Conservation (phyloP, 1,140 invertebrate species). For the Zaprionus africanus region DNA sequence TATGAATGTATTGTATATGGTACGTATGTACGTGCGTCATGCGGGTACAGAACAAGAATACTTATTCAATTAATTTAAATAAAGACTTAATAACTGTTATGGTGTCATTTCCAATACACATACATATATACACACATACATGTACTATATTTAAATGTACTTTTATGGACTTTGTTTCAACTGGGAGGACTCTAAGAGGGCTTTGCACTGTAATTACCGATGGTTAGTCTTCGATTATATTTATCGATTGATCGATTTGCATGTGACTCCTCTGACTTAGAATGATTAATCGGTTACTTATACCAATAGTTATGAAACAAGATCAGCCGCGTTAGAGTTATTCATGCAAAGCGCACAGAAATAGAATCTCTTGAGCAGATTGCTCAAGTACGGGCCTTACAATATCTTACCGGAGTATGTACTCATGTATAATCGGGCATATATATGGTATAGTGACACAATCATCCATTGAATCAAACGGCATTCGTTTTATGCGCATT, state of each 20-base stretch:
- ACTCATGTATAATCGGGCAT: neutral
- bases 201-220: neutral
- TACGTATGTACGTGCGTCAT: neutral
- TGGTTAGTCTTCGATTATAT: neutral
- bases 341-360: neutral
- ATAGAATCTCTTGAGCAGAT: neutral
- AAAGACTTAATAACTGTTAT: slow-evolving; percentile 80
- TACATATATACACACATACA: neutral
- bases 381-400: neutral
- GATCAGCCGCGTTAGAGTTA: neutral
- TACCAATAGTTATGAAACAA: neutral
- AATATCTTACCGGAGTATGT: neutral
- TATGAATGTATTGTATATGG: neutral
- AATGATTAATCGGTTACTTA: neutral
- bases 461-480: slow-evolving; percentile 29
- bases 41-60: slow-evolving; percentile 16
- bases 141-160: slow-evolving; percentile 1
- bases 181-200: neutral
- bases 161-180: neutral
- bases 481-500: slow-evolving; percentile 15
- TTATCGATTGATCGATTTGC: neutral
- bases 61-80: slow-evolving; percentile 78
- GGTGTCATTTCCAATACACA: slow-evolving; percentile 45
- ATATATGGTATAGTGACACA: slow-evolving; percentile 10
- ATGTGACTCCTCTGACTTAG: neutral